Base-by-base conservation (phyloP, 2,113 vertebrate genomes). In the Climacteris rufus region DNA sequence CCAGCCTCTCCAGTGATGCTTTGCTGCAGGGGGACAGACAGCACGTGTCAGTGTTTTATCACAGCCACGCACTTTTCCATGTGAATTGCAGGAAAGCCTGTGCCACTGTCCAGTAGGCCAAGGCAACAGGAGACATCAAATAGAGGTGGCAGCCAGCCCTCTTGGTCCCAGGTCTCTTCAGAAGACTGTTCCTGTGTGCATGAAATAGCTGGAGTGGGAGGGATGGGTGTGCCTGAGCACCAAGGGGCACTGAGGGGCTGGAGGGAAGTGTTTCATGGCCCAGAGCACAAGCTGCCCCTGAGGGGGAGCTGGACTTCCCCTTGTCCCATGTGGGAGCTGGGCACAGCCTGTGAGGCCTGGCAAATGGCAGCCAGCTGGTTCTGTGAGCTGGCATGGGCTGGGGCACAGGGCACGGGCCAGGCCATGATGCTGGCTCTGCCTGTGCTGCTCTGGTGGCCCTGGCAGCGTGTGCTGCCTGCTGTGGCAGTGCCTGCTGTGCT, bases 321-420 rank as follows among this genome's bases (percentile, higher is more conserved):
- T 3, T 39, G 25, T 87, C 59, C 31, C 27, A 40, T 28, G 35
- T 71, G 3, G 13, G 40, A 57, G 49, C 44, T 78, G 56, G 25
- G 15, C 61, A 53, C 40, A 42, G 78, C 25, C 70, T 20, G 7
- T 40, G 49, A 53, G 42, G 40, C 53, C 22, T 68, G 53, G 53
- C 40, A 61, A 37, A 53, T 47, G 66, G 44, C 71, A 82, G 3
- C 28, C 59, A 61, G 49, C n/a, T 8, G 25, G 40, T 72, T 71
- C 45, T 83, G 35, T 2, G 2, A 54, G 18, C 39, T 69, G 37
- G n/a, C 24, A 23, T 7, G 8, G 40, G 11, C 13, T 42, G 39
- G 50, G 40, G 18, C 5, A 4, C 11, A 18, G 45, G 39, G 31
- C n/a, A 7, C 0, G 0, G 39, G 40, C 24, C 6, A 3, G 40